These are phyloP conservation scores for Nannoperca obscura DNA, from an alignment of 2,797 vertebrate species.

Conservation along the genomic window DNA sequence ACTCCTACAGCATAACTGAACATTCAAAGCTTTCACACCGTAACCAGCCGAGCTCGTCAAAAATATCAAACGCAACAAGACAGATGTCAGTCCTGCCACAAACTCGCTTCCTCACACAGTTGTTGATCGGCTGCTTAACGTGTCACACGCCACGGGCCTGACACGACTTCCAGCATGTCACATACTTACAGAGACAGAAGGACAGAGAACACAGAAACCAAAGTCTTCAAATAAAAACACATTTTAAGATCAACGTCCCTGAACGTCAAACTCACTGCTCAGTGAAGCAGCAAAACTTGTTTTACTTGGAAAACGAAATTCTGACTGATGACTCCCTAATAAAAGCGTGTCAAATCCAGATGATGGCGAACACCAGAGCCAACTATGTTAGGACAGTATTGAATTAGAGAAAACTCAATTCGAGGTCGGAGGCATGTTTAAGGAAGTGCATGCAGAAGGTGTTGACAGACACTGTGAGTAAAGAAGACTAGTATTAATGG, in stretches of 20 bases:
- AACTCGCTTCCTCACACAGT: not conserved
- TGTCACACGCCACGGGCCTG: not conserved
- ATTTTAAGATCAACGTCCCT: not conserved
- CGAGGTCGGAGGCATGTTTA: not conserved
- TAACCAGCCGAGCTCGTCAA: not conserved
- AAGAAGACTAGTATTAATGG: not conserved
- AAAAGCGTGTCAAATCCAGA: slow-evolving; percentile 1
- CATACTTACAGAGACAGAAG: not conserved
- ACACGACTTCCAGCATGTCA: not conserved
- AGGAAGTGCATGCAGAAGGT: not conserved
- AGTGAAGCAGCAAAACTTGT: not conserved
- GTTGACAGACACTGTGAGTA: not conserved
- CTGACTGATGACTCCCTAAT: not conserved
- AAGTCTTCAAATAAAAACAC: too few relatives aligned
- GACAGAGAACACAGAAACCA: not conserved
- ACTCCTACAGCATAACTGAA: too few relatives aligned
- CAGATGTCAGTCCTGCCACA: not conserved
- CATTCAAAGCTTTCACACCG: not conserved
- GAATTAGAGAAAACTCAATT: not conserved
- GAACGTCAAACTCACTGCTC: not conserved
- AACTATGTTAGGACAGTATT: not conserved
- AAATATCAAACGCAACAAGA: not conserved
- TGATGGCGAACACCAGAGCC: not conserved
- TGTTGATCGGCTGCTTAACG: not conserved
- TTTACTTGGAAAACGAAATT: not conserved